Evolutionary conservation across 2,113 vertebrate species (phyloP).

Genomic region (Tricholaema leucomelas): DNA sequence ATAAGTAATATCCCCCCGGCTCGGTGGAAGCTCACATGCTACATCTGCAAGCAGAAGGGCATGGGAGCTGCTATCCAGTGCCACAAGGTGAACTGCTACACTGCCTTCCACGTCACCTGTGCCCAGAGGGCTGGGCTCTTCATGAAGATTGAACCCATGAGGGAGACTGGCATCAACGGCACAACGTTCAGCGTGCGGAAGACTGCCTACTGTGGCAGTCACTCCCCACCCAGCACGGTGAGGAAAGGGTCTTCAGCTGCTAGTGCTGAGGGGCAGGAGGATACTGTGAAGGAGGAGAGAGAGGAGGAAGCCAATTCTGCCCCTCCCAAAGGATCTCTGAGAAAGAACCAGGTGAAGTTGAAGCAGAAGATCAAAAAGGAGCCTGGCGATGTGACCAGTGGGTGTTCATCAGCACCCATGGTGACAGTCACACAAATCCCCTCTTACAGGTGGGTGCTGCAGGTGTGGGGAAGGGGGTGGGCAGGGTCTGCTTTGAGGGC

Average conservation of each 20-base stretch:
- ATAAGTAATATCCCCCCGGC: conserved; percentile 91
- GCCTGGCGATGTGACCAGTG: conserved; percentile 63
- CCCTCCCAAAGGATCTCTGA: conserved; percentile 63
- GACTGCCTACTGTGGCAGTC: conserved; percentile 91
- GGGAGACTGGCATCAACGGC: conserved; percentile 91
- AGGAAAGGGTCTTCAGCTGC: conserved; percentile 47
- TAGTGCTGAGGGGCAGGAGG: conserved; percentile 67
- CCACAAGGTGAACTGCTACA: conserved; percentile 98
- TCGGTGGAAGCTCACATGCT: conserved; percentile 96
- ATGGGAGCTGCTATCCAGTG: conserved; percentile 94
- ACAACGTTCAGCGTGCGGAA: conserved; percentile 96
- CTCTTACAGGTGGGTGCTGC: conserved; percentile 84
- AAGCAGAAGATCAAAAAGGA: conserved; percentile 91
- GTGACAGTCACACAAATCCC: conserved; percentile 88
- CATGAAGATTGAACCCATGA: conserved; percentile 98
- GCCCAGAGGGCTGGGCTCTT: conserved; percentile 94
- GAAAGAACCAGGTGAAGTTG: conserved; percentile 79
- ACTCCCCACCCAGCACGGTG: conserved; percentile 80
- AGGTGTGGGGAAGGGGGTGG: neutral
- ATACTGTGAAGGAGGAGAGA: conserved; percentile 72
- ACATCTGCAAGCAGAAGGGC: conserved; percentile 95
- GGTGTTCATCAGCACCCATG: conserved; percentile 72
- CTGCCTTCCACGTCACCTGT: conserved; percentile 96
- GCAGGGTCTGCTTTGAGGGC: neutral
- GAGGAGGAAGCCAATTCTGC: conserved; percentile 59